phyloP scores from a whole-genome alignment of 2,888 invertebrate genomes.

The Drosophila basisetae region DNA sequence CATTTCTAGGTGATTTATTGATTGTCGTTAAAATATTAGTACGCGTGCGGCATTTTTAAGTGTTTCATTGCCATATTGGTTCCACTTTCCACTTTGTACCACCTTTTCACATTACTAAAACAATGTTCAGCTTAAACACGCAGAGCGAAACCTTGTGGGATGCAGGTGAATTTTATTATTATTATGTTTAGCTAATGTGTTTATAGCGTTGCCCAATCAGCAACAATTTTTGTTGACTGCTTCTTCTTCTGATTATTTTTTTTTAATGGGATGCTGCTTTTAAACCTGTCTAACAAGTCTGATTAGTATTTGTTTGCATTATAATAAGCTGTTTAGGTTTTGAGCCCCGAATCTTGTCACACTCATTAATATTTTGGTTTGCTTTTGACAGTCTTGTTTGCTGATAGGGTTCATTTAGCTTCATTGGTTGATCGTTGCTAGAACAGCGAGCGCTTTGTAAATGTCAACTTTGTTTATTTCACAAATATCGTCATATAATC shows the following conservation, averaged over 20 bases:
- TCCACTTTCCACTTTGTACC: slow-evolving; percentile 2
- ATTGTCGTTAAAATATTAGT: slow-evolving; percentile 45
- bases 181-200: slow-evolving; percentile 31
- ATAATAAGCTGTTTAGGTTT: slow-evolving; percentile 6
- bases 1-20: slow-evolving; percentile 59
- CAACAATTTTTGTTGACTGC: slow-evolving; percentile 17
- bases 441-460: slow-evolving; percentile 36
- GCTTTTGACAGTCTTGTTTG: slow-evolving; percentile 44
- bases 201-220: slow-evolving; percentile 16
- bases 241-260: background rate
- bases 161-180: background rate
- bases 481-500: slow-evolving; percentile 8
- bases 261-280: background rate
- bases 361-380: slow-evolving; percentile 41
- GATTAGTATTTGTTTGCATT: slow-evolving; percentile 29
- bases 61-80: slow-evolving; percentile 15
- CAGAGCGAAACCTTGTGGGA: background rate
- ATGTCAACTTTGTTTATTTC: slow-evolving; percentile 49
- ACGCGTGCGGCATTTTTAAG: slow-evolving; percentile 47
- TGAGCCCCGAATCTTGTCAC: slow-evolving; percentile 8
- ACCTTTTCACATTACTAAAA: background rate
- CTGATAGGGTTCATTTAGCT: slow-evolving; percentile 28
- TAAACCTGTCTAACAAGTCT: slow-evolving; percentile 9
- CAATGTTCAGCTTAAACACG: slow-evolving; percentile 11
- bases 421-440: slow-evolving; percentile 48